These are phyloP conservation scores for Hassar affinis DNA, from an alignment of 2,113 vertebrate species.

Conservation along the genomic window DNA sequence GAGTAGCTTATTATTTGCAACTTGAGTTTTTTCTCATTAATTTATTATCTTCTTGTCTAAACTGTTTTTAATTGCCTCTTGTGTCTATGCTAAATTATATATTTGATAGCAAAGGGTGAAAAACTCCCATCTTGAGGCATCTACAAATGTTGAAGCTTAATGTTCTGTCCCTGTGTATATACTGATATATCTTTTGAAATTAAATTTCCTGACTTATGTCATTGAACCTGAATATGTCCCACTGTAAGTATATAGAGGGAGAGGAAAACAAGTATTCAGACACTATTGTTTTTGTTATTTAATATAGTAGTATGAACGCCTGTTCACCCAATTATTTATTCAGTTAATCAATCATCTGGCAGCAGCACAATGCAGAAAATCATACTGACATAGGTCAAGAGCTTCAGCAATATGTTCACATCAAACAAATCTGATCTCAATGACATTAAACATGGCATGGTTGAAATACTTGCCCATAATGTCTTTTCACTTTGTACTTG, in stretches of 20 bases:
- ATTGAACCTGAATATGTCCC: neutral
- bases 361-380: neutral
- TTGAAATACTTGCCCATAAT: neutral
- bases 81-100: neutral
- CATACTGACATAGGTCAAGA: neutral
- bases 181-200: neutral
- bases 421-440: neutral
- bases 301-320: neutral
- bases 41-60: neutral
- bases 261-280: neutral
- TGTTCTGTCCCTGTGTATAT: neutral
- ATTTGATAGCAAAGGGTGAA: neutral
- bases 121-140: neutral
- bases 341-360: neutral
- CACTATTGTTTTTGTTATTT: conserved; percentile 2
- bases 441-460: neutral
- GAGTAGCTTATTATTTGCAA: neutral
- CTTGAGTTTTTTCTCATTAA: neutral
- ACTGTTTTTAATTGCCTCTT: neutral
- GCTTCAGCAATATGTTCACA: neutral
- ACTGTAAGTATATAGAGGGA: neutral
- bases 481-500: neutral
- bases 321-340: neutral
- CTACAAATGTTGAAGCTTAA: neutral
- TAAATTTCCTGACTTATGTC: neutral